Evolutionary conservation across 2,113 vertebrate species (phyloP).

Genomic region (Xerus inauris): DNA sequence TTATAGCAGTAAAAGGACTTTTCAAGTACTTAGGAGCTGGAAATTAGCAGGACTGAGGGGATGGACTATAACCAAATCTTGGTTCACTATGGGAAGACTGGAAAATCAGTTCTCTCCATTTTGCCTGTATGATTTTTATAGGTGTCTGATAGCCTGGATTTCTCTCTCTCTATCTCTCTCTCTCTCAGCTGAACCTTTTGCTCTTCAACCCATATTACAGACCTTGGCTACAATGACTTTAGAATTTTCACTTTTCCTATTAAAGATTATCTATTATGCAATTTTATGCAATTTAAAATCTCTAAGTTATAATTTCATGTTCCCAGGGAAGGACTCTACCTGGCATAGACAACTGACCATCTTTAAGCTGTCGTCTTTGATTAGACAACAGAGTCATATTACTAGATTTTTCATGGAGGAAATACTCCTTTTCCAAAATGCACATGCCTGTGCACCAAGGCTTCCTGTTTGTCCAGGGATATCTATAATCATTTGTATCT

Average conservation of each 20-base stretch:
- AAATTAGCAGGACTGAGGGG: not conserved
- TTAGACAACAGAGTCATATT: not conserved
- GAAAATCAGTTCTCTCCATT: not conserved
- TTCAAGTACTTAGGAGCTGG: not conserved
- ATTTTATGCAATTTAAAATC: not conserved
- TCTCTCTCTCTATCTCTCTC: not conserved
- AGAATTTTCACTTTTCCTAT: not conserved
- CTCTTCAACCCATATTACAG: not conserved
- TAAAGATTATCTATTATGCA: not conserved
- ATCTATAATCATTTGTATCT: not conserved
- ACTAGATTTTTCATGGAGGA: not conserved
- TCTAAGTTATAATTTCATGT: not conserved
- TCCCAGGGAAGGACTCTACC: not conserved
- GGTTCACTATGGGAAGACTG: not conserved
- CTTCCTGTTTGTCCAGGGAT: not conserved
- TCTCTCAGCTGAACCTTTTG: not conserved
- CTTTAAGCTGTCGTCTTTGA: not conserved
- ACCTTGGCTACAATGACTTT: not conserved
- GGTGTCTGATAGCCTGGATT: not conserved
- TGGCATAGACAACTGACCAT: not conserved
- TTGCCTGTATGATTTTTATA: constrained; percentile 1
- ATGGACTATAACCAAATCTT: not conserved
- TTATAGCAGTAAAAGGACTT: not conserved
- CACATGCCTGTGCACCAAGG: not conserved
- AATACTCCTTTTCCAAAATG: not conserved